Evolutionary conservation across 2,113 vertebrate genomes (phyloP).

Genomic region (Aldabrachelys gigantea): DNA sequence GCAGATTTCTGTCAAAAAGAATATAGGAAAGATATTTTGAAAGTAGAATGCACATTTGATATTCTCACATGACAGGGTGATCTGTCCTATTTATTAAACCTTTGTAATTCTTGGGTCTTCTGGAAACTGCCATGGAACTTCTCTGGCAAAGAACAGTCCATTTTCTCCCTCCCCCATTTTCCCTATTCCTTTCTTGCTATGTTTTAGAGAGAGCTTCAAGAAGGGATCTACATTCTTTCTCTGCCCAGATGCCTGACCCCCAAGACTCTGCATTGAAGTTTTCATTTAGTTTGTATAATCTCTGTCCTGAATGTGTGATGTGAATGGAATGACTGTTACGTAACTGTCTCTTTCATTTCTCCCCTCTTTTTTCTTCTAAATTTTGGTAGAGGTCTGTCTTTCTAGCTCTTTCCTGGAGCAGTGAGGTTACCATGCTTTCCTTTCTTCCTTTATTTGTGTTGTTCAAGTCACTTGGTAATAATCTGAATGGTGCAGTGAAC

Average conservation of each 20-base stretch:
- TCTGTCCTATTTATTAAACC: not conserved
- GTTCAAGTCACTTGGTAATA: not conserved
- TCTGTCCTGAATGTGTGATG: not conserved
- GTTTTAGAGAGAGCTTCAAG: not conserved
- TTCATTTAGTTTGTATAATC: not conserved
- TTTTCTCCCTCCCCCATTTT: not conserved
- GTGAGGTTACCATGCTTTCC: not conserved
- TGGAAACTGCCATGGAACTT: not conserved
- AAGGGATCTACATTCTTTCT: not conserved
- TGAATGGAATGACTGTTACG: not conserved
- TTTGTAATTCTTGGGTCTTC: not conserved
- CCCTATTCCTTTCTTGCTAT: not conserved
- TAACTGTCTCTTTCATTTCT: not conserved
- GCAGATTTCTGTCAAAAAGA: conserved; percentile 1
- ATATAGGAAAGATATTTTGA: not conserved
- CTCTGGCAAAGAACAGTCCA: not conserved
- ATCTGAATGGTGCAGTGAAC: not conserved
- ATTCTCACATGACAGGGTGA: not conserved
- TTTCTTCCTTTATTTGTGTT: not conserved
- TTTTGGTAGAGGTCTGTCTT: rapidly evolving
- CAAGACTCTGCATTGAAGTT: not conserved
- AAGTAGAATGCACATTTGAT: not conserved
- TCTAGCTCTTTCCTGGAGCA: not conserved
- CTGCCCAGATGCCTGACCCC: not conserved
- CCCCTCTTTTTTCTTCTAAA: not conserved